Conservation (phyloP, 2,888 invertebrate species). For the Cephonodes hylas region DNA sequence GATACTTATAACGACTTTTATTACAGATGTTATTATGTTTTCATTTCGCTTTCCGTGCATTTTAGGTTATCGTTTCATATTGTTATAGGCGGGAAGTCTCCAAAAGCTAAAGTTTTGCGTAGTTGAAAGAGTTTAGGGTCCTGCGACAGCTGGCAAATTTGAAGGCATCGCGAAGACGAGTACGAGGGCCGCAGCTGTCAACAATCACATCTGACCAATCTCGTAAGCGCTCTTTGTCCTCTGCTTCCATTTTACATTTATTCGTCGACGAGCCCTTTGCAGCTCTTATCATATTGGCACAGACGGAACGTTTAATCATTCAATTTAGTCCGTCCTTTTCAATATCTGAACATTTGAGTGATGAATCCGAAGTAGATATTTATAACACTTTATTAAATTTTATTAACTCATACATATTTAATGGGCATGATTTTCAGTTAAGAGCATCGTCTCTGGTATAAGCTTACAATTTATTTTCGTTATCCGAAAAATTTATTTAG, state of each 20-base stretch:
- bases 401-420: neutral
- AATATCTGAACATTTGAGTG: slow-evolving; percentile 34
- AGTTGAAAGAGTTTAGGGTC: slow-evolving; percentile 24
- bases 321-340: slow-evolving; percentile 58
- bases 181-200: slow-evolving; percentile 47
- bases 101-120: slow-evolving; percentile 18
- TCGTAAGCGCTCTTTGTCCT: slow-evolving; percentile 54
- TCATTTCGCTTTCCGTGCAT: slow-evolving; percentile 9
- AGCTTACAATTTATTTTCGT: neutral
- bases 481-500: neutral
- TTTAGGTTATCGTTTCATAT: slow-evolving; percentile 12
- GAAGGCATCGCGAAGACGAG: slow-evolving; percentile 39
- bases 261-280: slow-evolving; percentile 51
- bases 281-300: slow-evolving; percentile 74
- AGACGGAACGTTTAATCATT: slow-evolving; percentile 65
- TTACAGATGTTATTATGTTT: slow-evolving; percentile 12
- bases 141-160: slow-evolving; percentile 35
- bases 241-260: slow-evolving; percentile 67
- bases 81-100: neutral
- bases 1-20: slow-evolving; percentile 17
- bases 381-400: neutral
- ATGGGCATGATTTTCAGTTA: neutral
- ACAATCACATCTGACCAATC: slow-evolving; percentile 59
- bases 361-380: slow-evolving; percentile 1
- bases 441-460: neutral